phyloP scores from a whole-genome alignment of 2,888 invertebrate genomes.

The Nomada hirtipes region DNA sequence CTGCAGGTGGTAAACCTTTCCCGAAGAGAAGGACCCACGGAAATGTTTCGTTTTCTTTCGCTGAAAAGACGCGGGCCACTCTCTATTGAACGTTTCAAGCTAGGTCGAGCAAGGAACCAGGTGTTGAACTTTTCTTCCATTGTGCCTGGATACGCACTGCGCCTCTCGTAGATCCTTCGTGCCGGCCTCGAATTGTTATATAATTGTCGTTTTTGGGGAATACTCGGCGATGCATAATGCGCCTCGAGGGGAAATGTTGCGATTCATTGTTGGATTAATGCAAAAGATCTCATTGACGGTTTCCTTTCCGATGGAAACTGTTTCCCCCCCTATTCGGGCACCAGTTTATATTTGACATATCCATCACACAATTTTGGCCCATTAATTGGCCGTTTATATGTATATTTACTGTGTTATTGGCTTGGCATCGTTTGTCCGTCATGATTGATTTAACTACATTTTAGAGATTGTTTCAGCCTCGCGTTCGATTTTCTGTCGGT shows the following conservation, averaged over 20 bases:
- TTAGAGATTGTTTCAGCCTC: too few species aligned
- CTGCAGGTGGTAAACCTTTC: constrained; percentile 57
- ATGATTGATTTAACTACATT: too few species aligned
- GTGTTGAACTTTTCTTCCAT: constrained; percentile 53
- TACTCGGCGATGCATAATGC: background rate
- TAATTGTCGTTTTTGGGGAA: constrained; percentile 10
- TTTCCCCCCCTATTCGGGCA: too few species aligned
- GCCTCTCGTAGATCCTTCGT: background rate
- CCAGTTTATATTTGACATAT: too few species aligned
- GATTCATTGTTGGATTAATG: background rate
- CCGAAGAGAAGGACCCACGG: constrained; percentile 17
- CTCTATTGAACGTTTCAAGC: constrained; percentile 44
- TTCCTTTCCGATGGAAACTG: background rate
- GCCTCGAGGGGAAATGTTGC: background rate
- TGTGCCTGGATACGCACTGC: constrained; percentile 10
- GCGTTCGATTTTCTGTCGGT: too few species aligned
- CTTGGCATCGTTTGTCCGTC: too few species aligned
- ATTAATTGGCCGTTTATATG: too few species aligned
- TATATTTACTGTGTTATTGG: too few species aligned
- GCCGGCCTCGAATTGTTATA: background rate
- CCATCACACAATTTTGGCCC: too few species aligned
- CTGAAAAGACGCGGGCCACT: constrained; percentile 52
- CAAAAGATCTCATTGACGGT: background rate
- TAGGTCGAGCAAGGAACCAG: constrained; percentile 60
- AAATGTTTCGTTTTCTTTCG: constrained; percentile 43